Evolutionary conservation across 2,888 invertebrate species (phyloP).

Genomic region (Operophtera brumata): DNA sequence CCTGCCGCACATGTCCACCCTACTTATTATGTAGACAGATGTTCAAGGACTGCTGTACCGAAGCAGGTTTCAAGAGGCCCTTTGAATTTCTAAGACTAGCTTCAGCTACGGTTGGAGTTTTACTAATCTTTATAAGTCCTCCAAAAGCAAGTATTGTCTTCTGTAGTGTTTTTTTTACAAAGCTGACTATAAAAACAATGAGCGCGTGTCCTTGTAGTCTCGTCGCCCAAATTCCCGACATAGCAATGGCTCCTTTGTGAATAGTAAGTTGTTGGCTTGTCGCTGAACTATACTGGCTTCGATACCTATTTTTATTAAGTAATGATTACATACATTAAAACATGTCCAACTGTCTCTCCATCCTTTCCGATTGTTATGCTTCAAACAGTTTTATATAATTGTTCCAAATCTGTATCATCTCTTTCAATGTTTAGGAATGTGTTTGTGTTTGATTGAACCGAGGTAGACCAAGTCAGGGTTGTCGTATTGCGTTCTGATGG

Average conservation of each 20-base stretch:
- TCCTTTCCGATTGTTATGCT: background rate
- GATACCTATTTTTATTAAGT: slow-evolving; percentile 19
- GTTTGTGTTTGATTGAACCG: no score
- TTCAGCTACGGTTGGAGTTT: background rate
- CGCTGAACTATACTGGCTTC: slow-evolving; percentile 56
- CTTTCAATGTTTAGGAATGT: no score
- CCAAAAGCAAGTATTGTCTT: background rate
- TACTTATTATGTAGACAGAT: slow-evolving; percentile 58
- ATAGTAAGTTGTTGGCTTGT: slow-evolving; percentile 48
- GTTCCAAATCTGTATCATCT: no score
- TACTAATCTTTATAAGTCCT: background rate
- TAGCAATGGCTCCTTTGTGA: slow-evolving; percentile 53
- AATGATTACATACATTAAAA: background rate
- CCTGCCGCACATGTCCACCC: slow-evolving; percentile 60
- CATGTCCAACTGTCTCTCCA: background rate
- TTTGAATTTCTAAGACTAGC: background rate
- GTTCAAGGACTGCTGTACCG: slow-evolving; percentile 48
- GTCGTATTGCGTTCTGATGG: slow-evolving; percentile 20
- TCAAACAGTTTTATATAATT: background rate
- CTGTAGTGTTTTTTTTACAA: slow-evolving; percentile 2
- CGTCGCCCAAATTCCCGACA: slow-evolving; percentile 62
- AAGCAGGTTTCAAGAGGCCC: slow-evolving; percentile 41
- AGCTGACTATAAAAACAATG: slow-evolving; percentile 7
- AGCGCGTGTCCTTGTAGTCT: slow-evolving; percentile 32
- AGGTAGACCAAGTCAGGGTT: slow-evolving; percentile 16